These are phyloP conservation scores for Hydrochoerus hydrochaeris DNA, from an alignment of 2,113 vertebrate species.

Conservation along the genomic window DNA sequence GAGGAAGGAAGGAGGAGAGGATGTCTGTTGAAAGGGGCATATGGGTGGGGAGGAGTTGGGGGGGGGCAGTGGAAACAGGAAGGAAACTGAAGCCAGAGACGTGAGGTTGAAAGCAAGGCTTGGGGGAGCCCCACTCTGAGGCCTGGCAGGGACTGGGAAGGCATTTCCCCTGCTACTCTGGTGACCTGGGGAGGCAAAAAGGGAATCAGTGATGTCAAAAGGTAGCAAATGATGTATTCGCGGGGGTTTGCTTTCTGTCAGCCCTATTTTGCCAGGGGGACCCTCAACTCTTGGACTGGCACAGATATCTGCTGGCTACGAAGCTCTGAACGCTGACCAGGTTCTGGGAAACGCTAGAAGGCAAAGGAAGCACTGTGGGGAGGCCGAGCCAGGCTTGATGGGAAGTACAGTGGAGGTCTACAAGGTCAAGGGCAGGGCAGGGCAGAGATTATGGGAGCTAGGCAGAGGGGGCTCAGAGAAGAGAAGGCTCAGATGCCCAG, in stretches of 20 bases:
- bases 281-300: background rate
- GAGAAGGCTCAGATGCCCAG: background rate
- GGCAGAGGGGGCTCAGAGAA: background rate
- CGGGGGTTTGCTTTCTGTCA: background rate
- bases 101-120: slow-evolving; percentile 78
- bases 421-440: background rate
- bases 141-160: slow-evolving; percentile 66
- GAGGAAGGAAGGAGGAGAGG: slow-evolving; percentile 82
- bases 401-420: background rate
- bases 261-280: background rate
- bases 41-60: slow-evolving; percentile 76
- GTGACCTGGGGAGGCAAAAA: slow-evolving; percentile 30
- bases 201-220: slow-evolving; percentile 17
- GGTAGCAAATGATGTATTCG: background rate
- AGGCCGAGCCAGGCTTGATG: background rate
- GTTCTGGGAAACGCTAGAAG: background rate
- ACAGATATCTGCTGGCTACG: background rate
- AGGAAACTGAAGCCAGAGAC: slow-evolving; percentile 83
- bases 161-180: slow-evolving; percentile 47
- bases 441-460: background rate
- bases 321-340: background rate
- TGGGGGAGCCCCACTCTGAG: slow-evolving; percentile 74
- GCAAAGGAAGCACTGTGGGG: background rate
- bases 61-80: slow-evolving; percentile 79
- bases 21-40: slow-evolving; percentile 83